Base-by-base conservation (phyloP, 1,140 invertebrate species). In the Penaeus chinensis region DNA sequence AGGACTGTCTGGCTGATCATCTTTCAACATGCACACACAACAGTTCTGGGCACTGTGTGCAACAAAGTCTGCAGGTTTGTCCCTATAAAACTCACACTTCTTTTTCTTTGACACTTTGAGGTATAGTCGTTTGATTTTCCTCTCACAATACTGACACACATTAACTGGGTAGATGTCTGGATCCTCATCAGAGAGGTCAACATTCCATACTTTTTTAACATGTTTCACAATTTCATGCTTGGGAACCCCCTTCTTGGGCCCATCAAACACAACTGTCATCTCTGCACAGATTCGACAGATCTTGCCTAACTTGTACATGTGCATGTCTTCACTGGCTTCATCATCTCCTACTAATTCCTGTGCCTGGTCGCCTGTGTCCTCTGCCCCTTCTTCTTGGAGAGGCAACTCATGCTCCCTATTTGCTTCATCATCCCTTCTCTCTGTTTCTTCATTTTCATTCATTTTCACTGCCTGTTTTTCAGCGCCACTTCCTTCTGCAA, bases 121-220 rank as follows among this genome's bases (percentile, higher is more conserved):
- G 37, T 87, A 87, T 37, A 87, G n/a, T 69, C 86, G 69, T 62
- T 87, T 87, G 20, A 87, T 83, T 78, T 83, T 87, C n/a, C 86
- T 71, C 62, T 87, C 86, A 66, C 86, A 87, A 60, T 79, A 77
- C 32, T 63, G 18, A 47, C 86, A 87, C 11, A 87, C 86, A 83
- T 87, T 87, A 19, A 87, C 60, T 27, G 86, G 86, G 42, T 78
- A 87, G 20, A 77, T 63, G 19, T 87, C 81, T 18, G 80, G 42
- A 54, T 62, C 81, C 62, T 87, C 86, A 32, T 87, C 78, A 27
- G 86, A 87, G 22, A 87, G 77, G 62, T 87, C 86, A 16, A 87
- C 86, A 76, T 87, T 87, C 86, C 86, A 87, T 20, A 87, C 61
- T 66, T 87, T 87, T 61, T 83, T 83, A 13, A 87, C 86, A 42